Conservation (phyloP, 2,113 vertebrate genomes). For the Pseudorectes ferrugineus region DNA sequence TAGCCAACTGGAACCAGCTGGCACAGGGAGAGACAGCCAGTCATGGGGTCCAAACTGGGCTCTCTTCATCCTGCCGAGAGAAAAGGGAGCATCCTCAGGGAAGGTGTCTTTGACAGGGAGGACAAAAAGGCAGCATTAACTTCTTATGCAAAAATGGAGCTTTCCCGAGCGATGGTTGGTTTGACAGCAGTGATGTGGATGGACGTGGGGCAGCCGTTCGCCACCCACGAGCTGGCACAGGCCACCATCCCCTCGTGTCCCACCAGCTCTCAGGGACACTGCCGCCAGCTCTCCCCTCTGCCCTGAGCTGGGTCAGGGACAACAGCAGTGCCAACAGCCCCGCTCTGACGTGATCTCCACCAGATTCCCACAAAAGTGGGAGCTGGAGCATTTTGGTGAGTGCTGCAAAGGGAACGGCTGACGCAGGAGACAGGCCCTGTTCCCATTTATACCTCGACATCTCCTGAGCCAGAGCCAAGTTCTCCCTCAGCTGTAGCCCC, state of each 20-base stretch:
- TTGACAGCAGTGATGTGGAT: constrained; percentile 20
- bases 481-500: not conserved
- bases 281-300: not conserved
- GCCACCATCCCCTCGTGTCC: not conserved
- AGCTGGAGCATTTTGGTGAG: not conserved
- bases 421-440: not conserved
- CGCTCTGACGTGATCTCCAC: not conserved
- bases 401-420: not conserved
- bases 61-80: constrained; percentile 87
- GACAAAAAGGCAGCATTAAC: not conserved
- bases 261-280: not conserved
- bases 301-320: not conserved
- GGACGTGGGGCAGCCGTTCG: not conserved
- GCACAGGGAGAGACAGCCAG: constrained; percentile 94
- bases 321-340: not conserved
- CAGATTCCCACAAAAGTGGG: not conserved
- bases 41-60: constrained; percentile 94
- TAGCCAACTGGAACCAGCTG: constrained; percentile 87
- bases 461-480: not conserved
- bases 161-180: not conserved
- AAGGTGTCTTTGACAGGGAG: not conserved
- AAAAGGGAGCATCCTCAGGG: constrained; percentile 34
- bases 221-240: not conserved
- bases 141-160: constrained; percentile 23
- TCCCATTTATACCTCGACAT: not conserved